Evolutionary conservation across 30 jellyfish, hydroid and myxozoan species (phyloP), one percentile per base, ranked within the genome.

Genomic region (Rhopilema esculentum): DNA sequence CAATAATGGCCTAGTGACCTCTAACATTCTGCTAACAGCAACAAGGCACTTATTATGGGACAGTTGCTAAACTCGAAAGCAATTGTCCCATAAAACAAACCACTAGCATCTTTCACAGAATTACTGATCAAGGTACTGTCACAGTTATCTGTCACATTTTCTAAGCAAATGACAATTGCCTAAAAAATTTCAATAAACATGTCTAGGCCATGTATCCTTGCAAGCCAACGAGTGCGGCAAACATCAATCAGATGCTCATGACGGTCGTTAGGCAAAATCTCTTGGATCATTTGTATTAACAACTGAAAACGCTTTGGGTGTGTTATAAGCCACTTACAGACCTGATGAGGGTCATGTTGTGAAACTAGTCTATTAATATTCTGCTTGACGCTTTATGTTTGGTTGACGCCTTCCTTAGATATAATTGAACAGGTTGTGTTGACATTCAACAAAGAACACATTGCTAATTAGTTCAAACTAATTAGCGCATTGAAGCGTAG

Each of bases 211-310:
- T 57, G 77, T 8, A 88, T 48, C 15, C 97, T 75, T 17, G 83
- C 97, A 30, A 88, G 64, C 97, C 97, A 88, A 32, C 97, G 69
- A 4, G 97, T 79, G 6, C 89, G 51, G 30, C 97, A 88, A 51
- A 79, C 89, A 79, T 88, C 93, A 50, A 64, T 50, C 1, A 88
- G 92, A 8, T 57, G 49, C 16, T 24, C 24, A 27, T 85, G 83
- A 12, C 91, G 63, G 8, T 82, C 75, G 0, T 27, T 26, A 0
- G 84, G 72, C 4, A 66, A 20, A 12, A 19, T 25, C 16, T 20
- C 69, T 8, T 63, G 40, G 19, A 87, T 76, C 30, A 51, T 62
- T 21, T 12, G n/a, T 12, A 8, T 7, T 6, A 87, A 32, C 29
- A 87, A 74, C 24, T 24, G 80, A 30, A 66, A 53, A 25, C 91